Base-by-base conservation (phyloP, 2,888 invertebrate species). In the Acronicta leporina region DNA sequence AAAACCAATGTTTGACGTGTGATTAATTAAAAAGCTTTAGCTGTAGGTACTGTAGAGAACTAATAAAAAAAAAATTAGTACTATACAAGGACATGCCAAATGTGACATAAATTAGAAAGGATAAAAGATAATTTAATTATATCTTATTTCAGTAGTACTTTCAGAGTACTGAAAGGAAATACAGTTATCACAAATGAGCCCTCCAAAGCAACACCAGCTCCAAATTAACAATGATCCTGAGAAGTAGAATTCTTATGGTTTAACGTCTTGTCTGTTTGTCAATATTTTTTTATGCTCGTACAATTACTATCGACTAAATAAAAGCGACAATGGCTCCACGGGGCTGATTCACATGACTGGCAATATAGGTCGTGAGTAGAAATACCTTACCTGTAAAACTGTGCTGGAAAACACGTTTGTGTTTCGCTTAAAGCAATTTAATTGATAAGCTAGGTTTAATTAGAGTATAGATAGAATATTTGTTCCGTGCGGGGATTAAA, bases 241-340 rank as follows among this genome's bases (percentile, higher is more conserved):
- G 20, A 20, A 48, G 13, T 20, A 38, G 4, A 20, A 38, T 47
- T 13, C n/a, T 5, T 35, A 13, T 5, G 33, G n/a, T 38, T 51
- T 27, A 11, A 8, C 3, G 0, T 30, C 6, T n/a, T n/a, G 30
- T 42, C 8, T 49, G 15, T 45, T 45, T 35, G 46, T 42, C 42
- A 50, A 42, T 42, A 42, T 42, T 25, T 35, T 15, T 27, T 48
- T n/a, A 43, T 35, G 27, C 42, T 7, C 8, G 8, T 7, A 38
- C 8, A 38, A n/a, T 38, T n/a, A 38, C 10, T 56, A 43, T 11
- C 5, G 45, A 41, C 11, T 38, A 25, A 41, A 46, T 46, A 50
- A 13, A 33, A 14, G 15, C 33, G 15, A 27, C 25, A 46, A 56
- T 33, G 27, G 10, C 13, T 15, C 8, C 27, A 20, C 9, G 14